phyloP scores from a whole-genome alignment of 2,888 invertebrate genomes.

The Drosophila fungiperda region DNA sequence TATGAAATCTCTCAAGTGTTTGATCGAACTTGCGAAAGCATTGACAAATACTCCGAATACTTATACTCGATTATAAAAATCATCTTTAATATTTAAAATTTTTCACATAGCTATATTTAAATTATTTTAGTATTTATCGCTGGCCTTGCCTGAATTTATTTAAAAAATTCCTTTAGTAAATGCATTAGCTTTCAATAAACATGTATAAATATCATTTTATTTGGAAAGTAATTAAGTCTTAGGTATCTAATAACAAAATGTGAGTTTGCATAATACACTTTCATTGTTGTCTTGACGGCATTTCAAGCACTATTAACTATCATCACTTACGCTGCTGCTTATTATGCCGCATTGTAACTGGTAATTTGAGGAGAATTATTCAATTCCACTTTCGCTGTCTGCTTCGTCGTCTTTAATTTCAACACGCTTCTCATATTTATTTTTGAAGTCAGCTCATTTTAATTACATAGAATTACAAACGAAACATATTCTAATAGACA shows the following conservation, averaged over 20 bases:
- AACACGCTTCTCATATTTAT: slow-evolving; percentile 14
- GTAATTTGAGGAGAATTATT: slow-evolving; percentile 36
- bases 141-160: neutral
- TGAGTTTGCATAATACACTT: neutral
- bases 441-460: slow-evolving; percentile 56
- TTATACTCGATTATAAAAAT: neutral
- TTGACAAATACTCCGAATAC: too few species aligned
- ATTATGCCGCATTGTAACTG: slow-evolving; percentile 42
- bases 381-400: slow-evolving; percentile 67
- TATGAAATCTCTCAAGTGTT: too few species aligned
- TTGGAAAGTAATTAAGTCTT: neutral
- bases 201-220: neutral
- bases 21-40: too few species aligned
- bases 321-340: slow-evolving; percentile 11
- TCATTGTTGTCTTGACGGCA: neutral
- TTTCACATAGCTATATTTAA: neutral
- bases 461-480: slow-evolving; percentile 70
- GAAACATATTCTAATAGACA: slow-evolving; percentile 54
- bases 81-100: neutral
- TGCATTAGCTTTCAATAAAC: neutral
- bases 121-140: neutral
- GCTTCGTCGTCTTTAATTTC: slow-evolving; percentile 23
- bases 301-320: slow-evolving; percentile 19
- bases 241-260: neutral
- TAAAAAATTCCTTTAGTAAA: neutral